Base-by-base conservation (phyloP, 2,797 vertebrate species). In the Danionella dracula region DNA sequence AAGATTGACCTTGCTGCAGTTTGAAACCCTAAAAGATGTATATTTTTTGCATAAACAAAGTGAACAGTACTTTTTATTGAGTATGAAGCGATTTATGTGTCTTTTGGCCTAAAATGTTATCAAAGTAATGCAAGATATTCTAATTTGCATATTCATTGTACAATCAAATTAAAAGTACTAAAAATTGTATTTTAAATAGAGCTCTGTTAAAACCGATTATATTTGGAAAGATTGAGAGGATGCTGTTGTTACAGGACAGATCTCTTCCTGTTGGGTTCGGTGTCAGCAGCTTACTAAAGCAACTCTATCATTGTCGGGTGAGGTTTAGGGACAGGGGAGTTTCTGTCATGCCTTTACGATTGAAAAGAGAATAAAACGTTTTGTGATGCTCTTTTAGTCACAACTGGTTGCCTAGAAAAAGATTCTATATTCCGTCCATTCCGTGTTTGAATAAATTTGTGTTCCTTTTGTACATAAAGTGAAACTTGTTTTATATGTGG, bases 401-500 rank as follows among this genome's bases (percentile, higher is more conserved):
- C 46, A 44, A 41, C 46, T 62, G 21, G 56, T 46, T 68, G 60
- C 41, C 17, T 66, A 23, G 63, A 66, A 51, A 50, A 66, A 69
- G 37, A 59, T 51, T 71, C 27, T 75, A 65, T 61, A 70, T 70
- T 57, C 63, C 44, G 57, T 74, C 70, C 66, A 64, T 61, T 55
- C 54, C 66, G 53, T 71, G 68, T 74, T 62, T 63, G 69, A 60
- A 46, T 60, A 54, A 66, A 49, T 70, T 73, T 66, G n/a, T 60
- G 71, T 63, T 48, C 50, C 62, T 53, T 77, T 66, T 73, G 66
- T 70, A 70, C 32, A 71, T 64, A 62, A 57, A 81, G 81, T 84
- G 63, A 88, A 83, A 56, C 76, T 62, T 74, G 92, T 93, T 94
- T 90, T 93, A 90, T 91, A 91, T 94, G 92, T 93, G 87, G 88